Conservation (phyloP, 2,113 vertebrate species). For the Indicator indicator region DNA sequence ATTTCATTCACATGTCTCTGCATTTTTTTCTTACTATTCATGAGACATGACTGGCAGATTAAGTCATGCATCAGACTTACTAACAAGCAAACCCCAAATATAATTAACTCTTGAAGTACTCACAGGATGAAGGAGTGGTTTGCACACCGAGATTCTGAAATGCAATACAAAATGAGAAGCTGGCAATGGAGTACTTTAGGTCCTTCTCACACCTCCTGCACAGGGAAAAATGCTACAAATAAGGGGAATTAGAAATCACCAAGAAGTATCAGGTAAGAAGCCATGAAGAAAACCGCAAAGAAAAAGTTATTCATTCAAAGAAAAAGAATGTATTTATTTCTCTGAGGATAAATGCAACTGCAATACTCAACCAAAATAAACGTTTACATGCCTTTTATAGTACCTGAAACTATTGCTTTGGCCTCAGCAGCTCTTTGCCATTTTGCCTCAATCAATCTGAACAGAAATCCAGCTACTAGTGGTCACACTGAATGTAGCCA, state of each 20-base stretch:
- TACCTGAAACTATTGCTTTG: not conserved
- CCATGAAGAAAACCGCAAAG: not conserved
- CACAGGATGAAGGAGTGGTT: fast-evolving
- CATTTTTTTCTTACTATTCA: fast-evolving
- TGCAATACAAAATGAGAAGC: not conserved
- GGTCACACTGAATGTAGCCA: not conserved
- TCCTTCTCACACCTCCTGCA: not conserved
- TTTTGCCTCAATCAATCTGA: not conserved
- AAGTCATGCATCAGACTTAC: not conserved
- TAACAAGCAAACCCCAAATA: not conserved
- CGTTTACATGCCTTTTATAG: not conserved
- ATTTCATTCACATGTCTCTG: not conserved
- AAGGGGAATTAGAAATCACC: not conserved
- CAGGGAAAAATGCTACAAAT: not conserved
- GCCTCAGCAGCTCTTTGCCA: not conserved
- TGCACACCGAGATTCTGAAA: not conserved
- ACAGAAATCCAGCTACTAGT: not conserved
- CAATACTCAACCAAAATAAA: not conserved
- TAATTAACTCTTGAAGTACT: not conserved
- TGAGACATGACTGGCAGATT: not conserved
- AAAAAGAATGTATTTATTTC: not conserved
- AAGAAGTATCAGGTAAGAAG: not conserved
- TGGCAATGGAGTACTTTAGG: not conserved
- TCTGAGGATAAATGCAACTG: not conserved
- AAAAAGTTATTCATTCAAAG: not conserved